Percentiles rank a stretch among this genome's conserved stretches.
Conservation (phyloP, 2,113 vertebrate species). For the Carlito syrichta region DNA sequence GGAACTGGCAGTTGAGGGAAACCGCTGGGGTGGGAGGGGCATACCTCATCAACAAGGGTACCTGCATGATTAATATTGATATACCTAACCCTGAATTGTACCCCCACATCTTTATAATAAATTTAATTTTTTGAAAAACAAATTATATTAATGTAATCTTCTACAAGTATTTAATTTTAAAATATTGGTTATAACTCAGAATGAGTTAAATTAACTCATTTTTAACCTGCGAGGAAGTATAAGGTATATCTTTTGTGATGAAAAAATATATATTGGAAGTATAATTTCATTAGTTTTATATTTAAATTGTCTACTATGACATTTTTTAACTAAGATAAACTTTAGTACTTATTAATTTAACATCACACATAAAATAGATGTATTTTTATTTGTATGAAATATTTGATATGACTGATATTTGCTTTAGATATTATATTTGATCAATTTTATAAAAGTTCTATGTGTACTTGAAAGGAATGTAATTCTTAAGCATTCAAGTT, state of each 20-base stretch:
- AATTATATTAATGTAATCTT: not conserved
- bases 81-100: too few species aligned
- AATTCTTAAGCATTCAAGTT: not conserved
- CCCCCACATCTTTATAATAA: too few species aligned
- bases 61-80: too few species aligned
- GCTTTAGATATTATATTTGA: not conserved
- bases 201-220: not conserved
- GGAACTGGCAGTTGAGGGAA: too few species aligned
- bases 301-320: not conserved
- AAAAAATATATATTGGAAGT: not conserved
- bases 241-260: too few species aligned
- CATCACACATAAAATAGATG: not conserved
- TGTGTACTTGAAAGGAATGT: not conserved
- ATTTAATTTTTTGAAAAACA: too few species aligned
- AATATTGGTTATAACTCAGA: not conserved
- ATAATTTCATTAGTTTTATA: not conserved
- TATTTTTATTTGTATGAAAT: too few species aligned
- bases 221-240: not conserved
- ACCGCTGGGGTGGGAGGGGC: too few species aligned
- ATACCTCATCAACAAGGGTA: too few species aligned
- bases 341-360: not conserved
- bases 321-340: not conserved
- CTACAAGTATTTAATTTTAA: not conserved
- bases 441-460: not conserved
- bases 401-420: not conserved